Conservation (phyloP, 2,113 vertebrate genomes). For the Acrocephalus kingi region DNA sequence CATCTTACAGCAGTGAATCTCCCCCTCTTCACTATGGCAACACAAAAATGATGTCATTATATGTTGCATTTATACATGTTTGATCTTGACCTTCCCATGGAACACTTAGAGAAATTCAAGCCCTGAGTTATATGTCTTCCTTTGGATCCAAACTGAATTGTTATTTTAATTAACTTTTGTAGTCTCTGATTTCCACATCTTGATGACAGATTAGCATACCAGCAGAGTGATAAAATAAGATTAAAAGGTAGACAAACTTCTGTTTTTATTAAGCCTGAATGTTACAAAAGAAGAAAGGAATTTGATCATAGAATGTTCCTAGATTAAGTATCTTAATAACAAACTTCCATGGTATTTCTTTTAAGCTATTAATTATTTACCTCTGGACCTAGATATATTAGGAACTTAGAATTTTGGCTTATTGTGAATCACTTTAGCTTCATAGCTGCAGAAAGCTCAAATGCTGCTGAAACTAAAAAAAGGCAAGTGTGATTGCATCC, state of each 20-base stretch:
- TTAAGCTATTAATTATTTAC: neutral
- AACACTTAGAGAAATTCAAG: neutral
- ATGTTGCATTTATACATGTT: slow-evolving; percentile 4
- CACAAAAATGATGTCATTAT: neutral
- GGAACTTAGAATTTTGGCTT: neutral
- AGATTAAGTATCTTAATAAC: neutral
- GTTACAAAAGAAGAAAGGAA: slow-evolving; percentile 41
- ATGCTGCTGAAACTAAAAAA: neutral
- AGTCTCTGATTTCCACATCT: slow-evolving; percentile 34
- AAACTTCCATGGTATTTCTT: neutral
- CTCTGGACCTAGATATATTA: neutral
- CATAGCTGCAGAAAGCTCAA: neutral
- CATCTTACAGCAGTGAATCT: neutral
- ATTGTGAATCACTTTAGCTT: neutral
- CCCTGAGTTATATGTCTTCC: neutral
- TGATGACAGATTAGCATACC: slow-evolving; percentile 53
- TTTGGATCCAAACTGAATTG: neutral
- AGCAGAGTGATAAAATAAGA: slow-evolving; percentile 52
- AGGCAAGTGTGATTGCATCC: neutral
- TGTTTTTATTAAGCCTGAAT: slow-evolving; percentile 27
- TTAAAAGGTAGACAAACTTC: slow-evolving; percentile 45
- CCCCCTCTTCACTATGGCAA: neutral
- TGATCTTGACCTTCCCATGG: slow-evolving; percentile 30
- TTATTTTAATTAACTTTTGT: slow-evolving; percentile 56
- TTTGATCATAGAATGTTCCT: slow-evolving; percentile 12